Base-by-base conservation (phyloP, 1,140 invertebrate genomes). In the Lucilia cuprina region DNA sequence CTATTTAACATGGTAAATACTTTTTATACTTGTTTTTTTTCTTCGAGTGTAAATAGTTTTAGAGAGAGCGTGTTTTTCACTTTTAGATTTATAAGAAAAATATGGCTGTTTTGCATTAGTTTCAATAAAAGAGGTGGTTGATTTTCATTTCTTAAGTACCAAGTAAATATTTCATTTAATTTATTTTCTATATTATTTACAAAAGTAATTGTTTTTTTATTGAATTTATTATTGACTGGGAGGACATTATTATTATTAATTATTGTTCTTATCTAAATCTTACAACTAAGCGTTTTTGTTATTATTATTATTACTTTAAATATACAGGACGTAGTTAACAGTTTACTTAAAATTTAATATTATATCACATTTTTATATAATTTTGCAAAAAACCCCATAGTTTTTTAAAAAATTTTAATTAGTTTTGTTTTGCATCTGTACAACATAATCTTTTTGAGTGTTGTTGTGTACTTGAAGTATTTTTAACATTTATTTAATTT, bases 1-100 rank as follows among this genome's bases (percentile, higher is more conserved):
- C 77, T 80, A 80, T 80, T 80, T 80, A 80, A 49, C 77, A 80
- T 49, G 25, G n/a, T 21, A 80, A 80, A 80, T 80, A 80, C 77
- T 19, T 50, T 50, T 19, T 19, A 21, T 9, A 12, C 2, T 70
- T 60, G 55, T n/a, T 70, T 21, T 21, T 70, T 70, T 21, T 9
- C 65, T 70, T 12, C 41, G 19, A 70, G 19, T 21, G 65, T 70
- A 70, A 21, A 70, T 19, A 19, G 19, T 70, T 21, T 70, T 10
- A 70, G n/a, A 70, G 65, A 70, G 8, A 41, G 25, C 2, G 8
- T 65, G 14, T 65, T 7, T 65, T 65, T n/a, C 8, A n/a, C 8
- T 65, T 65, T 30, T 30, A 30, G 25, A 30, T 70, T 25, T 70
- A 70, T 70, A 19, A 65, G 65, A 70, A 70, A 70, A 70, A 70